Evolutionary conservation across 2,797 vertebrate genomes (phyloP).

Genomic region (Gorsachius magnificus): DNA sequence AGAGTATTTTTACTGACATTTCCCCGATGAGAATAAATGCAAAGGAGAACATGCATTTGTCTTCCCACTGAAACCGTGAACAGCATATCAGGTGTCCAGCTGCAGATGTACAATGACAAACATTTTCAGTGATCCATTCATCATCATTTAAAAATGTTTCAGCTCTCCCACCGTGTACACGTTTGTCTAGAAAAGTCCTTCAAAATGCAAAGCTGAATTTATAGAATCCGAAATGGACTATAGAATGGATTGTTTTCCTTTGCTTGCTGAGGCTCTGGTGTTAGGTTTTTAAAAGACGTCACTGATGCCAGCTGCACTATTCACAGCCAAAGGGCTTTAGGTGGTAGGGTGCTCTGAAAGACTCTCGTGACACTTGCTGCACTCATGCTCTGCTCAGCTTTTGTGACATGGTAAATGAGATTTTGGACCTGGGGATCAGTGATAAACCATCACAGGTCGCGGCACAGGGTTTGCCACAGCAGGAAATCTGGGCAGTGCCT

Average conservation of each 20-base stretch:
- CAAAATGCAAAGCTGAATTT: background rate
- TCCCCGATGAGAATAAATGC: background rate
- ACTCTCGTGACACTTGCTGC: background rate
- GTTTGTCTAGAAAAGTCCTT: background rate
- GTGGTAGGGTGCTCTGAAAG: background rate
- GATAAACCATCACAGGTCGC: background rate
- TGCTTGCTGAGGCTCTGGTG: background rate
- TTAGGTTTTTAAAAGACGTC: background rate
- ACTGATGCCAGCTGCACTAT: background rate
- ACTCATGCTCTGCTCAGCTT: background rate
- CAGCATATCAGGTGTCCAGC: background rate
- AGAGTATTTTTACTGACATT: background rate
- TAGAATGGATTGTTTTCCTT: background rate
- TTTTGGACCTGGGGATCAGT: background rate
- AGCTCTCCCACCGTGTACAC: background rate
- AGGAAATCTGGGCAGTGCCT: background rate
- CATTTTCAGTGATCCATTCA: background rate
- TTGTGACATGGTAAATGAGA: background rate
- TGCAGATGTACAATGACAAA: background rate
- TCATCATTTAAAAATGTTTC: background rate
- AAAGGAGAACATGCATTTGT: background rate
- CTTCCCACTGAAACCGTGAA: background rate
- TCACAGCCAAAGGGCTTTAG: background rate
- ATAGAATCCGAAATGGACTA: background rate
- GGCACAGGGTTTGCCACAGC: background rate